Evolutionary conservation across 1,140 invertebrate genomes (phyloP).

Genomic region (Bombyx mori): ASM3026992v2 NC_085111.1:8528501-8529000

Average conservation of each 20-base stretch:
- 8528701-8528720: slow-evolving; percentile 16
- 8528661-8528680: slow-evolving; percentile 67
- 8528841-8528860: too few relatives aligned
- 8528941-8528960: too few relatives aligned
- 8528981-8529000: too few relatives aligned
- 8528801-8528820: too few relatives aligned
- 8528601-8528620: slow-evolving; percentile 71
- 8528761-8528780: too few relatives aligned
- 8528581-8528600: slow-evolving; percentile 70
- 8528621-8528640: slow-evolving; percentile 58
- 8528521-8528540: slow-evolving; percentile 66
- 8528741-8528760: slow-evolving; percentile 15
- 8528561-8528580: slow-evolving; percentile 44
- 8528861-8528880: too few relatives aligned
- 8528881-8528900: too few relatives aligned
- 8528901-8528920: too few relatives aligned
- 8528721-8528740: slow-evolving; percentile 42
- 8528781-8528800: too few relatives aligned
- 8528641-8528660: slow-evolving; percentile 57
- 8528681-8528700: slow-evolving; percentile 52
- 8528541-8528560: slow-evolving; percentile 45
- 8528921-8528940: too few relatives aligned
- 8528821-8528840: too few relatives aligned
- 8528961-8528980: too few relatives aligned
- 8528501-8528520: slow-evolving; percentile 67